Conservation (phyloP, 1,140 invertebrate genomes). For the Bombus impatiens region DNA sequence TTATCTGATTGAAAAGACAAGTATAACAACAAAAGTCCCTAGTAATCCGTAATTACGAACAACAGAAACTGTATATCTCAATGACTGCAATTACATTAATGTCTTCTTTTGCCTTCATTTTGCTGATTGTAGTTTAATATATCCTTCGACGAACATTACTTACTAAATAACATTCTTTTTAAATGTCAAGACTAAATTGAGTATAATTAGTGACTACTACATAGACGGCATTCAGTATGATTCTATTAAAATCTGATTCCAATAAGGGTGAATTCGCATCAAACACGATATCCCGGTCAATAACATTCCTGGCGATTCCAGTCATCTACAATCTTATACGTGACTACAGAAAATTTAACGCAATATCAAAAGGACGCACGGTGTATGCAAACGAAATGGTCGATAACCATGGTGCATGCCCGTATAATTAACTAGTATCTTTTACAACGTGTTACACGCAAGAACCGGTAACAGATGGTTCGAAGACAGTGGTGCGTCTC, state of each 20-base stretch:
- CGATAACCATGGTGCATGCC: constrained; percentile 39
- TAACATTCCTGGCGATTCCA: not conserved
- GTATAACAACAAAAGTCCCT: not conserved
- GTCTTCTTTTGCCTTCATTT: not conserved
- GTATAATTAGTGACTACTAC: not conserved
- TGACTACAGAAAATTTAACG: constrained; percentile 49
- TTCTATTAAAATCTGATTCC: constrained; percentile 30
- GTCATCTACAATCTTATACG: not conserved
- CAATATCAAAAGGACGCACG: constrained; percentile 49
- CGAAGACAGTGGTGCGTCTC: constrained; percentile 6
- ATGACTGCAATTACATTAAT: not conserved
- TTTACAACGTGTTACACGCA: constrained; percentile 44
- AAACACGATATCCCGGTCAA: not conserved
- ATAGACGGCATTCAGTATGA: too few species aligned
- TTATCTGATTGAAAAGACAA: too few species aligned
- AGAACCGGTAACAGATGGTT: constrained; percentile 40
- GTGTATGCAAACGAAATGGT: constrained; percentile 53
- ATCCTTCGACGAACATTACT: not conserved
- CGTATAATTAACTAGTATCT: constrained; percentile 48
- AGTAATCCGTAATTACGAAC: not conserved
- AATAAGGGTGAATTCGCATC: not conserved
- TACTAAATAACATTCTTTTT: not conserved
- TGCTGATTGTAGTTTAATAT: not conserved
- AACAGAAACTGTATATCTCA: not conserved
- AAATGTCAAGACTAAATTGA: not conserved